phyloP scores from a whole-genome alignment of 1,140 invertebrate species.

The Macrocentrus cingulum region DNA sequence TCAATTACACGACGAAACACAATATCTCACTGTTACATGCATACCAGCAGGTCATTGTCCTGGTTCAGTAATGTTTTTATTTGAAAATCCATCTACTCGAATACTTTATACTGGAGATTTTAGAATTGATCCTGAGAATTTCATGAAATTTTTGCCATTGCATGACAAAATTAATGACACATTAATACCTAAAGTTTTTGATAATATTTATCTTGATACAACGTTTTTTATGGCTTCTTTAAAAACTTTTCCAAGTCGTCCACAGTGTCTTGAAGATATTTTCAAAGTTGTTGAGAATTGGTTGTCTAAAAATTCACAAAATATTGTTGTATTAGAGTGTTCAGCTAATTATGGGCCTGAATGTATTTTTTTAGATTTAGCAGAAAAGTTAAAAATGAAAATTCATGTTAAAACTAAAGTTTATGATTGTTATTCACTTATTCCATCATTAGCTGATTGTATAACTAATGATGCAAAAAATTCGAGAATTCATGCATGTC shows the following conservation, averaged over 20 bases:
- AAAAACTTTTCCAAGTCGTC: slow-evolving; percentile 62
- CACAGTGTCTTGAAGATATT: slow-evolving; percentile 59
- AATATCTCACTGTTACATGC: slow-evolving; percentile 60
- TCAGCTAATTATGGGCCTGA: slow-evolving; percentile 65
- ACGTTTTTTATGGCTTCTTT: slow-evolving; percentile 65
- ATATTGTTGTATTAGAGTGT: slow-evolving; percentile 60
- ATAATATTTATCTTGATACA: slow-evolving; percentile 71
- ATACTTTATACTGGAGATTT: slow-evolving; percentile 76
- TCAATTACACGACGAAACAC: slow-evolving; percentile 25
- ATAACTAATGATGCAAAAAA: slow-evolving; percentile 46
- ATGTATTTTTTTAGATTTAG: slow-evolving; percentile 63
- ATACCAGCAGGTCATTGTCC: slow-evolving; percentile 72
- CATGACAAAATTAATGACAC: slow-evolving; percentile 50
- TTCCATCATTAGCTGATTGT: slow-evolving; percentile 49
- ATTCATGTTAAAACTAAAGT: slow-evolving; percentile 58
- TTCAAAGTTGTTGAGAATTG: slow-evolving; percentile 59
- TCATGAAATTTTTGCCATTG: slow-evolving; percentile 61
- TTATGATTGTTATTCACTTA: slow-evolving; percentile 48
- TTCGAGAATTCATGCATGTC: slow-evolving; percentile 57
- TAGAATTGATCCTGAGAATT: slow-evolving; percentile 60
- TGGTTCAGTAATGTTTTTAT: slow-evolving; percentile 75
- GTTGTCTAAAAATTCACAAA: slow-evolving; percentile 53
- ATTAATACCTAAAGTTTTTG: slow-evolving; percentile 56
- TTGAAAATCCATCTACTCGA: slow-evolving; percentile 56
- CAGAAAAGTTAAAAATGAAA: slow-evolving; percentile 54